Evolutionary conservation across 2,888 invertebrate species (phyloP).

Genomic region (Drosophila neonasuta): DNA sequence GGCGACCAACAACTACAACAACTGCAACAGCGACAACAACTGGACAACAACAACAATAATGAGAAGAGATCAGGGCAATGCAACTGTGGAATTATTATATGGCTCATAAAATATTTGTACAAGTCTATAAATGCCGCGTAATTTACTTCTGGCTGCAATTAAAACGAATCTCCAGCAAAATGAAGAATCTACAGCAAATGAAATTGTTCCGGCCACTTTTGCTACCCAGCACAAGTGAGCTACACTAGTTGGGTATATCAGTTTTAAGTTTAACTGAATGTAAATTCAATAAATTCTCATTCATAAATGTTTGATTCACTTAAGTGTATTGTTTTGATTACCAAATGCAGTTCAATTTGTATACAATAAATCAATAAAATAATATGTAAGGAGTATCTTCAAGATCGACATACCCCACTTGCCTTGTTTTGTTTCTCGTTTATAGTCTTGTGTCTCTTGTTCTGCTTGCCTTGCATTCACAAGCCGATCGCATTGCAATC

Average conservation of each 20-base stretch:
- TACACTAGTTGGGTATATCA: slow-evolving; percentile 5
- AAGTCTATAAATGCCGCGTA: slow-evolving; percentile 74
- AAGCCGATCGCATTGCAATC: slow-evolving; percentile 36
- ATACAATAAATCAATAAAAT: too few relatives aligned
- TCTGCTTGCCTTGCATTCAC: slow-evolving; percentile 24
- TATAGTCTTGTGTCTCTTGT: neutral
- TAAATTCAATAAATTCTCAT: too few relatives aligned
- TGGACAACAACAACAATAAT: slow-evolving; percentile 12
- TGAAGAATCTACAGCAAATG: slow-evolving; percentile 30
- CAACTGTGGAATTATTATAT: slow-evolving; percentile 64
- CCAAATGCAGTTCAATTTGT: too few relatives aligned
- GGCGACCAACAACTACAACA: slow-evolving; percentile 16
- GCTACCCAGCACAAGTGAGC: slow-evolving; percentile 18
- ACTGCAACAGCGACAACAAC: slow-evolving; percentile 12
- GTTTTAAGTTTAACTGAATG: neutral
- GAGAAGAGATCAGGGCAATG: slow-evolving; percentile 23
- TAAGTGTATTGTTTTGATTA: too few relatives aligned
- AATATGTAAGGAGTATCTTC: too few relatives aligned
- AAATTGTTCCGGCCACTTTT: slow-evolving; percentile 45
- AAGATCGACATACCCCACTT: neutral
- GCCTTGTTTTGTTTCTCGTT: neutral
- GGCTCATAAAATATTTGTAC: slow-evolving; percentile 74
- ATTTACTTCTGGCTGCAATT: slow-evolving; percentile 67
- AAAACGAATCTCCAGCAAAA: slow-evolving; percentile 49
- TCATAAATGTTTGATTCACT: too few relatives aligned